Base-by-base conservation (phyloP, 1,140 invertebrate genomes). In the Formica selysi region DNA sequence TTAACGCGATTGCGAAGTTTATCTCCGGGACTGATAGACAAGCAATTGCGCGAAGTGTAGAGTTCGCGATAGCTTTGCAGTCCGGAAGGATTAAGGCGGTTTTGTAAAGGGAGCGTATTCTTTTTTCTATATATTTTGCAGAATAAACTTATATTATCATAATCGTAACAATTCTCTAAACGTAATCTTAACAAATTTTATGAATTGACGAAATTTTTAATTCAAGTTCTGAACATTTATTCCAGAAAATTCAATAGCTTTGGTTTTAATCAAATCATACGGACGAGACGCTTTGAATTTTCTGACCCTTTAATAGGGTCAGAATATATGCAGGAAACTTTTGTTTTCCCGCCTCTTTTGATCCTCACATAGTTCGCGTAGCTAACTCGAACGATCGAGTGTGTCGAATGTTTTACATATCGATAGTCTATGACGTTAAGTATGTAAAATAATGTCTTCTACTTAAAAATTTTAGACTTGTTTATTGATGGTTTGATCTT, bases 341-440 rank as follows among this genome's bases (percentile, higher is more conserved):
- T 86, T 76, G 76, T 73, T 92, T 87, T 86, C 81, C 54, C 90
- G 88, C 91, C 87, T 88, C 93, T 94, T 94, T 94, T 93, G 92
- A 94, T 93, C 93, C 92, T 92, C 85, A 29, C 65, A 85, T 78
- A 86, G n/a, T 78, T 87, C 88, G 91, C 90, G 93, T 91, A 91
- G 86, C 80, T 76, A 70, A 89, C 71, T 11, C 54, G 13, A 86
- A 78, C 83, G 76, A 89, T 86, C 76, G 88, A 59, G 29, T 32
- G n/a, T 19, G 48, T 80, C 70, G 32, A 83, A 91, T 80, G 88
- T 90, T 88, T 90, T 85, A 57, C 64, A 74, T 48, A 11, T 74
- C 84, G 86, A 90, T 84, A 70, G 73, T 85, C 64, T 4, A 61
- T 26, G 13, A 76, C 26, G 44, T 32, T 76, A 19, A 57, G 11